Percentiles rank a stretch among this genome's conserved stretches.
Evolutionary conservation across 2,113 vertebrate species (phyloP).

Genomic region (Ceuthmochares aereus): DNA sequence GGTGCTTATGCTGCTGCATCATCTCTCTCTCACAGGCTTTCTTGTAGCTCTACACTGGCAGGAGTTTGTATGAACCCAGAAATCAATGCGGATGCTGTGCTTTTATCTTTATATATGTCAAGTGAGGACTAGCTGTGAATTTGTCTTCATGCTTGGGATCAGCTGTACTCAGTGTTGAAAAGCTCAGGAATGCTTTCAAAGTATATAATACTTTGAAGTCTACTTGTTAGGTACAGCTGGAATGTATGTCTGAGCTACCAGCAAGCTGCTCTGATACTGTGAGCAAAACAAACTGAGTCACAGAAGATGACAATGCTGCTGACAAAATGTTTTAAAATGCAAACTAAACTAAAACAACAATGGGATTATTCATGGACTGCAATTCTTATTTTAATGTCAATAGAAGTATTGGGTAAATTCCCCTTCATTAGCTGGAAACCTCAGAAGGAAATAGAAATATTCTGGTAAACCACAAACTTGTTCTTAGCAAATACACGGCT

Average conservation of each 20-base stretch:
- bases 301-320: slow-evolving; percentile 47
- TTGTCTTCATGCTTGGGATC: not conserved
- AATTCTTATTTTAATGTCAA: slow-evolving; percentile 68
- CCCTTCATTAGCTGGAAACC: slow-evolving; percentile 72
- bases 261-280: not conserved
- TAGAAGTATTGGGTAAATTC: slow-evolving; percentile 69
- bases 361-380: slow-evolving; percentile 64
- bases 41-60: not conserved
- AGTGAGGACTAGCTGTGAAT: not conserved
- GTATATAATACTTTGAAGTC: not conserved
- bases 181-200: slow-evolving; percentile 4
- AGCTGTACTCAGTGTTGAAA: not conserved
- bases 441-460: slow-evolving; percentile 71
- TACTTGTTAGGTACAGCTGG: slow-evolving; percentile 30
- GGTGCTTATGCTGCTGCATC: not conserved
- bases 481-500: slow-evolving; percentile 63
- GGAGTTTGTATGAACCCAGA: not conserved
- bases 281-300: slow-evolving; percentile 57
- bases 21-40: not conserved
- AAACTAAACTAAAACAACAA: slow-evolving; percentile 64
- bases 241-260: slow-evolving; percentile 13
- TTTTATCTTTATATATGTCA: not conserved
- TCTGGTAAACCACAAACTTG: slow-evolving; percentile 71
- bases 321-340: slow-evolving; percentile 64
- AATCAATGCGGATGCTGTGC: not conserved